Conservation (phyloP, 2,888 invertebrate species). For the Metellina segmentata region DNA sequence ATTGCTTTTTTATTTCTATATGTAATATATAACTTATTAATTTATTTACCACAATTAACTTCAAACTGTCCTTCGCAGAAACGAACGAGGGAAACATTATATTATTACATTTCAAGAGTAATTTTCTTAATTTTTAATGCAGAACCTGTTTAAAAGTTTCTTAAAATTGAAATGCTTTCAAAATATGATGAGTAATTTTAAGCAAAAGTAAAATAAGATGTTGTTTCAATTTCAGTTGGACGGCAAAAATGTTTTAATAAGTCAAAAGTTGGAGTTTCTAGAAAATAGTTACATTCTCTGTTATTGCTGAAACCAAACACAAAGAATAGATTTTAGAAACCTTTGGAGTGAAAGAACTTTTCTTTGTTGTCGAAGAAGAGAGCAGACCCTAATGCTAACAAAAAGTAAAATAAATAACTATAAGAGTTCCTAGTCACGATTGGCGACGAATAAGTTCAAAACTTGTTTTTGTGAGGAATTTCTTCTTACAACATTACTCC, state of each 20-base stretch:
- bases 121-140: too few relatives aligned
- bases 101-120: too few relatives aligned
- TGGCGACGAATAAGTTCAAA: constrained; percentile 33
- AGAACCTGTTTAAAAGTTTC: too few relatives aligned
- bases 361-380: neutral
- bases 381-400: neutral
- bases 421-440: constrained; percentile 28
- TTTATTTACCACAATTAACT: too few relatives aligned
- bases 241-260: neutral
- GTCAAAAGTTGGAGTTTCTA: neutral
- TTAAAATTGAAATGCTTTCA: too few relatives aligned
- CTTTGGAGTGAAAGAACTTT: neutral
- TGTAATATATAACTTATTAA: too few relatives aligned
- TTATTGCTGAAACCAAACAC: neutral
- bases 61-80: too few relatives aligned
- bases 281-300: neutral
- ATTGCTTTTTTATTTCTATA: too few relatives aligned
- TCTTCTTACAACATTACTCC: neutral
- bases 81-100: too few relatives aligned
- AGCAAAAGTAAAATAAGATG: too few relatives aligned
- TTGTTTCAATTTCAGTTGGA: too few relatives aligned
- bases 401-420: constrained; percentile 3
- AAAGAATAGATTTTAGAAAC: neutral
- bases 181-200: too few relatives aligned
- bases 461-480: constrained; percentile 9